Conservation (phyloP, 2,797 vertebrate genomes). For the Eurystomus glaucurus region DNA sequence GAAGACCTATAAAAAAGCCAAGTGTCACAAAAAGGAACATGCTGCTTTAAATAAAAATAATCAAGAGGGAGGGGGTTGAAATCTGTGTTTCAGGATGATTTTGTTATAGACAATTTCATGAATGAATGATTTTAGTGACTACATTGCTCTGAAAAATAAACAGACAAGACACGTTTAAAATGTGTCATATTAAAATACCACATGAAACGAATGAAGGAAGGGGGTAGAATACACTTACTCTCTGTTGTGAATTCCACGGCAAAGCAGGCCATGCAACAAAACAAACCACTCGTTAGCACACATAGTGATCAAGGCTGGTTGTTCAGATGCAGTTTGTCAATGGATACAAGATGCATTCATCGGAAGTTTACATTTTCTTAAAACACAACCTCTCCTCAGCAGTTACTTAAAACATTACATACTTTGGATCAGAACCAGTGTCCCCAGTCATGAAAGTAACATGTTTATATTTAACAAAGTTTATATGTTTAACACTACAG, state of each 20-base stretch:
- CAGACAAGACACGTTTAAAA: not conserved
- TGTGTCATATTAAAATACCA: conserved; percentile 52
- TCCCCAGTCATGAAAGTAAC: not conserved
- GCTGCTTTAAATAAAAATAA: not conserved
- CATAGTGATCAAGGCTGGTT: conserved; percentile 64
- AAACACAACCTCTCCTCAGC: not conserved
- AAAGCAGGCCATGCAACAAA: conserved; percentile 95
- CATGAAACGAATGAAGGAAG: conserved; percentile 52
- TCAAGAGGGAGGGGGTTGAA: not conserved
- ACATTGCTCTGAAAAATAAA: not conserved
- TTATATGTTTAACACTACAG: not conserved
- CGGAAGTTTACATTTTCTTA: not conserved
- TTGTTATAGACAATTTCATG: conserved; percentile 52
- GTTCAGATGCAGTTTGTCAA: conserved; percentile 75
- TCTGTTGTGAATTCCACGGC: conserved; percentile 96
- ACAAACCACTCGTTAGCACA: conserved; percentile 89
- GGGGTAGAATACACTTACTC: conserved; percentile 92
- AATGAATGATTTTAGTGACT: conserved; percentile 57
- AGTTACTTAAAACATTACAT: not conserved
- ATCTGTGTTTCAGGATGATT: conserved; percentile 6
- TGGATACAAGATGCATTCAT: conserved; percentile 45
- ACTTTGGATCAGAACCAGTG: not conserved
- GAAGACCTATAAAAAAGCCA: conserved; percentile 89
- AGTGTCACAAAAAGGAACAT: not conserved
- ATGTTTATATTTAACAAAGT: not conserved